A percentile compares a stretch with the other conserved stretches of the same genome.
phyloP scores from a whole-genome alignment of 1,140 invertebrate species.

The Amphibalanus amphitrite region DNA sequence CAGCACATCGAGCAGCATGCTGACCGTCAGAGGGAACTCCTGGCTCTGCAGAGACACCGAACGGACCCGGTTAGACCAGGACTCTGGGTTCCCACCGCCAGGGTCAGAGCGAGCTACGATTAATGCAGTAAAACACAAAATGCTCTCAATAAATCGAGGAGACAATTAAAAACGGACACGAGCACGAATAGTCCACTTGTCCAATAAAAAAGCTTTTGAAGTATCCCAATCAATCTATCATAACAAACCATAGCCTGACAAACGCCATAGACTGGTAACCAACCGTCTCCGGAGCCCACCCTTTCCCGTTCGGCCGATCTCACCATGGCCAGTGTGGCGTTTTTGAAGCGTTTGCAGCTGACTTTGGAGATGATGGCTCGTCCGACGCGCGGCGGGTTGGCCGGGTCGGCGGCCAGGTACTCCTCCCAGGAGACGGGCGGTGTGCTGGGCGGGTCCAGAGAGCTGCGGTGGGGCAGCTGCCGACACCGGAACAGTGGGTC shows the following conservation, averaged over 20 bases:
- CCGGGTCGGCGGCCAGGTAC: constrained; percentile 56
- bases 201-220: too few relatives aligned
- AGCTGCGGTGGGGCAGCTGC: constrained; percentile 49
- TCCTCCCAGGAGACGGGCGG: constrained; percentile 63
- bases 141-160: neutral
- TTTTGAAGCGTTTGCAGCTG: constrained; percentile 72
- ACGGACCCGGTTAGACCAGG: too few relatives aligned
- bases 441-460: constrained; percentile 61
- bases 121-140: neutral
- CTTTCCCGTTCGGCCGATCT: constrained; percentile 8
- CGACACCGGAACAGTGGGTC: too few relatives aligned
- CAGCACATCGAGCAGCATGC: constrained; percentile 80
- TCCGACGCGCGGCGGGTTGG: constrained; percentile 49
- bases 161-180: neutral
- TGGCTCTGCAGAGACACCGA: constrained; percentile 44
- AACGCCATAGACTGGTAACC: too few relatives aligned
- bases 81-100: too few relatives aligned
- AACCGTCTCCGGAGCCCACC: neutral
- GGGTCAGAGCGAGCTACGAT: too few relatives aligned
- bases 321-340: constrained; percentile 89
- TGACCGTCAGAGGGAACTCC: constrained; percentile 89
- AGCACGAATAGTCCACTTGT: neutral
- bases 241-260: too few relatives aligned
- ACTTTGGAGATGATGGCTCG: constrained; percentile 73
- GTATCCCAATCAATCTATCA: too few relatives aligned